Evolutionary conservation across 2,888 invertebrate genomes (phyloP), one percentile per base, ranked within the genome.

Genomic region (Drosophila prostipennis): DNA sequence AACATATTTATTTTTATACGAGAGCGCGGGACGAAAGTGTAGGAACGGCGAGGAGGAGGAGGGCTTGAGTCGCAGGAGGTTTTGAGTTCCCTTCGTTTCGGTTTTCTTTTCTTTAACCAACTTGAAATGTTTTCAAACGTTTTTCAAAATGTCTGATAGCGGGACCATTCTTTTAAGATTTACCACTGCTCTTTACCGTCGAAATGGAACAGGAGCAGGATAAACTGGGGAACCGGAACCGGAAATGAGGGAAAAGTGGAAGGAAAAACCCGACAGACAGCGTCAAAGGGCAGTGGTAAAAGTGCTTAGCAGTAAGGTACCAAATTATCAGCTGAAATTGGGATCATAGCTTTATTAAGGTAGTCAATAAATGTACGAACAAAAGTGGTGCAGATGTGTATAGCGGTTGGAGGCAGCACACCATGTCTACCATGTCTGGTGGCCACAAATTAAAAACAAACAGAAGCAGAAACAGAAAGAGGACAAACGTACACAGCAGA

Each of bases 271-370:
- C 45, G 43, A 59, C 8, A 11, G 19, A 14, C 7, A 3, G 67
- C 37, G 42, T 59, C 64, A 83, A 88, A 89, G 91, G 89, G 92
- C 92, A 92, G 90, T 92, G 92, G 91, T 92, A 91, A 91, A 90
- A 89, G 87, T 79, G 90, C 92, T 92, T 92, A 92, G 92, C 91
- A 90, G 91, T 92, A 91, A 91, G 92, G 92, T 92, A 91, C 92
- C 92, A 92, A 90, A 92, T 91, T 91, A 92, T 92, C 92, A 92
- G 92, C 92, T 92, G 92, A 92, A 91, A 92, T 93, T 92, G 94
- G 94, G 94, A 93, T 93, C 93, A 94, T 94, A 94, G 94, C 94
- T 94, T 94, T 94, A 94, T 94, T 92, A 94, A 93, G 91, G 89
- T 91, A 91, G 91, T 89, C 77, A 81, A 90, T 87, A 87, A 81